These are phyloP conservation scores for Magallana gigas DNA, from an alignment of 1,140 invertebrate genomes.

Conservation along the genomic window DNA sequence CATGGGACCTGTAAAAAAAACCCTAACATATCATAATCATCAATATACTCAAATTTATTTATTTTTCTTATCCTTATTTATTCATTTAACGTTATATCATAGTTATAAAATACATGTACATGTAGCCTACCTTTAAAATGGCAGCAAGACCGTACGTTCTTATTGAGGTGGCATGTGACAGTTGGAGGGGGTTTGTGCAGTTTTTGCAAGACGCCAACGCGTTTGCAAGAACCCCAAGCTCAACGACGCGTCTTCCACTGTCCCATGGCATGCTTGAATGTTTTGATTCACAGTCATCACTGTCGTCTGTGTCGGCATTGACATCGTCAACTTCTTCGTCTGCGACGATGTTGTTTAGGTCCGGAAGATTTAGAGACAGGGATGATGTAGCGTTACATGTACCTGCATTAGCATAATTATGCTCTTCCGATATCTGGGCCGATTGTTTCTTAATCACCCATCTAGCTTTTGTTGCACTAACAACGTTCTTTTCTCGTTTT, in stretches of 20 bases:
- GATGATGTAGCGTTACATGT: background rate
- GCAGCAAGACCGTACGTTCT: slow-evolving; percentile 33
- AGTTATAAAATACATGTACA: background rate
- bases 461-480: background rate
- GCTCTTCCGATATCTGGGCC: background rate
- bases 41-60: no score
- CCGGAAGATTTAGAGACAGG: background rate
- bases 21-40: no score
- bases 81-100: background rate
- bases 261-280: slow-evolving; percentile 2
- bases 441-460: background rate
- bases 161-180: background rate
- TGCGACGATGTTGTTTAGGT: background rate
- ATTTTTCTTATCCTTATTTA: no score
- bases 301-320: background rate
- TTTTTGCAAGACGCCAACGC: slow-evolving; percentile 3
- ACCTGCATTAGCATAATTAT: background rate
- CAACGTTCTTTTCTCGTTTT: background rate
- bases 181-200: slow-evolving; percentile 25
- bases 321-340: background rate
- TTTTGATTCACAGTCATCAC: background rate
- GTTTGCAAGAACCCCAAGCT: slow-evolving; percentile 37
- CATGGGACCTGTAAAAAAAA: background rate
- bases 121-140: background rate
- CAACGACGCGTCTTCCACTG: slow-evolving; percentile 15